Evolutionary conservation across 2,113 vertebrate genomes (phyloP), one percentile per base, ranked within the genome.

Genomic region (Cranoglanis bouderius): DNA sequence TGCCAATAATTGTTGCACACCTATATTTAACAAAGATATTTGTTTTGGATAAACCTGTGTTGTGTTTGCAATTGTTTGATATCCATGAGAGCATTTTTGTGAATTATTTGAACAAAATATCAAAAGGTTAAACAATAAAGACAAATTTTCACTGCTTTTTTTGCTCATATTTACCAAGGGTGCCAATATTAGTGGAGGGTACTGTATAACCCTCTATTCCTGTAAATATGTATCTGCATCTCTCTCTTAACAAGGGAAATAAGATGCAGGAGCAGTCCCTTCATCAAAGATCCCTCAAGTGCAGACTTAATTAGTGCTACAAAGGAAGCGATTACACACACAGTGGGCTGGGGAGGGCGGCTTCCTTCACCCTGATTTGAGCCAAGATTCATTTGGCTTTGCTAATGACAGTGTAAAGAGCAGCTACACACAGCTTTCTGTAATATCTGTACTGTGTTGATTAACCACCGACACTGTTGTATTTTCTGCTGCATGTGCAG

Each of bases 321-420:
- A 89, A 80, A 90, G 87, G 74, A 91, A 91, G 70, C 72, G 63
- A 93, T 91, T 92, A 92, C 85, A 75, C 84, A 92, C 88, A 93
- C 84, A 89, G 90, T 85, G 88, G 67, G 51, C 81, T 90, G 85
- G 75, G 84, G 85, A 72, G 46, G 84, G 74, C 86, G 19, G 19
- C 46, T 87, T 89, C 85, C 87, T 46, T 75, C 70, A 78, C 86
- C 87, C 85, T 91, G 90, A 93, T 93, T 93, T 92, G 85, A 91
- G 83, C 65, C 49, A 46, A 51, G 86, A 90, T 88, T 90, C 12
- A 59, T 88, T 86, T 91, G 82, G 85, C 80, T 92, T 72, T 74
- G 86, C 83, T 92, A 92, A 94, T 94, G 90, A 92, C 88, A 78
- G 88, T 86, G 90, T 57, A 81, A 46, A 84, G 32, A 13, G 65